A percentile compares a stretch with the other conserved stretches of the same genome.
Conservation (phyloP, 1,140 invertebrate genomes). For the Dendrolimus kikuchii region DNA sequence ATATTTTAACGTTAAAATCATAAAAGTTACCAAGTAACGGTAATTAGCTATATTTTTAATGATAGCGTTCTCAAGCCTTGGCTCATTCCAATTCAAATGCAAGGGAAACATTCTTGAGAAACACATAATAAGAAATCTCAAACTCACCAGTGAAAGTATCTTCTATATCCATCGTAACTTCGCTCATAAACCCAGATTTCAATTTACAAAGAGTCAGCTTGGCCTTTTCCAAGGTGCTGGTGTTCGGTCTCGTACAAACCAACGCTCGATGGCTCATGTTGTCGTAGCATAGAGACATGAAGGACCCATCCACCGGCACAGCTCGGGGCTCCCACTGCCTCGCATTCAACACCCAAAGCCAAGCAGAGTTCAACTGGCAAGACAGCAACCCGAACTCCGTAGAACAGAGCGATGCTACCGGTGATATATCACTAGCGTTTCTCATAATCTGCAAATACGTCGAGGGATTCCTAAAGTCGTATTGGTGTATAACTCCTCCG, state of each 20-base stretch:
- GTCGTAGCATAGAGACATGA: slow-evolving; percentile 81
- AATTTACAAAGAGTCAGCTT: slow-evolving; percentile 74
- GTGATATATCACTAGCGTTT: slow-evolving; percentile 59
- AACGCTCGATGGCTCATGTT: slow-evolving; percentile 75
- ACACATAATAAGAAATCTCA: no score
- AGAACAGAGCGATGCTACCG: slow-evolving; percentile 74
- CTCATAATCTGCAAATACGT: slow-evolving; percentile 28
- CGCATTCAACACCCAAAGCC: slow-evolving; percentile 75
- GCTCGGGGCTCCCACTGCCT: slow-evolving; percentile 43
- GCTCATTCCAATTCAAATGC: no score
- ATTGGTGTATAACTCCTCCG: slow-evolving; percentile 78
- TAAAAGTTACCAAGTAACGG: no score
- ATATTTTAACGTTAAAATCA: no score
- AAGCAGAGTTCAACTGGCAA: slow-evolving; percentile 83
- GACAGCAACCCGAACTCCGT: slow-evolving; percentile 80
- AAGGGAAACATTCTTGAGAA: no score
- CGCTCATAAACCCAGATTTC: slow-evolving; percentile 58
- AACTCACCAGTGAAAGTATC: slow-evolving; percentile 25
- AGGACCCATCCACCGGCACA: slow-evolving; percentile 82
- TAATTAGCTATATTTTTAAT: no score
- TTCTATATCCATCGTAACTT: slow-evolving; percentile 38
- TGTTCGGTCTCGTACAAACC: slow-evolving; percentile 75
- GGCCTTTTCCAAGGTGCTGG: slow-evolving; percentile 66
- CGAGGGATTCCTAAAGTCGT: slow-evolving; percentile 80
- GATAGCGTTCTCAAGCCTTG: no score